Evolutionary conservation across 2,113 vertebrate genomes (phyloP).

Genomic region (Lanius ludovicianus): DNA sequence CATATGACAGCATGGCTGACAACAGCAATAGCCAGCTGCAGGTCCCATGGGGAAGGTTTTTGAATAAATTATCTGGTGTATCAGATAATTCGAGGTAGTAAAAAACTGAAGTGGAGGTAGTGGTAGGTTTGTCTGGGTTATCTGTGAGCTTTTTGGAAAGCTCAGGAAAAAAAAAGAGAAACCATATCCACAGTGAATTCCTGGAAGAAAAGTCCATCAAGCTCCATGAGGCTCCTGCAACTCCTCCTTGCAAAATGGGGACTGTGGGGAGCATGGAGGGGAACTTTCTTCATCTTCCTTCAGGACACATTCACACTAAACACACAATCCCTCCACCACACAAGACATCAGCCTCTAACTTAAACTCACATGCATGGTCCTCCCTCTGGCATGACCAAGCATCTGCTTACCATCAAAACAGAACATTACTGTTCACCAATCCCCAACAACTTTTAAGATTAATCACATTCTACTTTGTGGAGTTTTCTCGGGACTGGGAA

Average conservation of each 20-base stretch:
- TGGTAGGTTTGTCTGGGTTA: background rate
- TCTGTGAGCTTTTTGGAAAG: background rate
- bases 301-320: background rate
- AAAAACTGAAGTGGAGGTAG: background rate
- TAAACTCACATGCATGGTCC: background rate
- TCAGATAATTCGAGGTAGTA: background rate
- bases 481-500: background rate
- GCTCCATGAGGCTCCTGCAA: background rate
- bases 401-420: background rate
- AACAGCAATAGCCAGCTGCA: background rate
- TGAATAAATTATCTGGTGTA: background rate
- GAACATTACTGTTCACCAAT: background rate
- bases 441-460: background rate
- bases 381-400: background rate
- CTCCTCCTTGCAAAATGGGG: background rate
- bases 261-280: background rate
- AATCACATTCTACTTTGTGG: background rate
- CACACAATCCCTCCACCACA: background rate
- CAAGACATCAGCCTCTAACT: background rate
- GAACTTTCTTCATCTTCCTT: background rate
- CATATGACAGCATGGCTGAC: background rate
- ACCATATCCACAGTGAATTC: background rate
- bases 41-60: background rate
- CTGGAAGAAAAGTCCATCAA: background rate
- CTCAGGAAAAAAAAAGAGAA: background rate